Evolutionary conservation across 2,113 vertebrate genomes (phyloP), one percentile per base, ranked within the genome.

Genomic region (Megaleporinus macrocephalus): DNA sequence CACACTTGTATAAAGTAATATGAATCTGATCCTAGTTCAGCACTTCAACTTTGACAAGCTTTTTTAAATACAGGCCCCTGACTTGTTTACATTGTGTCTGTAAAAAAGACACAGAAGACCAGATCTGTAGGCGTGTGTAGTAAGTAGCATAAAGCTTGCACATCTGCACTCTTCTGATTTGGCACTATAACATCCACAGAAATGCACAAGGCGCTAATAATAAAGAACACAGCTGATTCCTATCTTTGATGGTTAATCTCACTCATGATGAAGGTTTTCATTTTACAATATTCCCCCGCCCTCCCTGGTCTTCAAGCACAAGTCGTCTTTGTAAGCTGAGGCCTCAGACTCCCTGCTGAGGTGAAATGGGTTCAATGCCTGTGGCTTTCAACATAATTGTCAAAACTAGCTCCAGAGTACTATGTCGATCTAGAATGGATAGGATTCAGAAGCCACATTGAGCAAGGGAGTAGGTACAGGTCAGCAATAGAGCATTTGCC

Each of bases 121-220:
- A 41, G 47, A 57, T 20, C 33, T n/a, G 75, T 26, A 24, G 36
- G 18, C 57, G 55, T 44, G 11, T 44, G 4, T 65, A 66, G 13
- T 49, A 59, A 70, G 51, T 22, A 27, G 30, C 55, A 33, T 7
- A 70, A 80, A 81, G 68, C 70, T 51, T 20, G 18, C 16, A 36
- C 82, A 80, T 73, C 51, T 82, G 76, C 61, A 44, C 4, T 49
- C 4, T 29, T 47, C 29, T 79, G 14, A 76, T 72, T 51, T n/a
- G 27, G 41, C 57, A 66, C 62, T 44, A 29, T 71, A 24, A 82
- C 29, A 66, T 65, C 22, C 24, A 14, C 44, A 51, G 29, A 82
- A 81, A 71, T 41, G 26, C 51, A 57, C 27, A 20, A 80, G 29
- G 47, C 73, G 20, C 59, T 63, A 18, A n/a, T 36, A 70, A 80